Conservation (phyloP, 2,113 vertebrate species). For the Mohoua ochrocephala region DNA sequence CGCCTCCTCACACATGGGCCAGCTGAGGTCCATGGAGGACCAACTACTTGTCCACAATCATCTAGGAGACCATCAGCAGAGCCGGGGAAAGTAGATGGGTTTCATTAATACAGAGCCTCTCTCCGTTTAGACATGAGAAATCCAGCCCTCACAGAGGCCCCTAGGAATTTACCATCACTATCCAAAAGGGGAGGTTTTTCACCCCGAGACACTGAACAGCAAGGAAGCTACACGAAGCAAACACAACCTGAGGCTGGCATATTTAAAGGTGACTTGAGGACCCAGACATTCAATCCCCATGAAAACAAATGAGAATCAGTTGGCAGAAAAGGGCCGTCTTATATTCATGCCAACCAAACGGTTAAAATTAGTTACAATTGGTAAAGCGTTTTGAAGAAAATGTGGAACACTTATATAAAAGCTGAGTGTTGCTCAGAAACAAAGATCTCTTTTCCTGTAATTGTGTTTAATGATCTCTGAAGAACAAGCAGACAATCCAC, state of each 20-base stretch:
- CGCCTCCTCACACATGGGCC: background rate
- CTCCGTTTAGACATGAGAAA: background rate
- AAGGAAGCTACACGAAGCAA: background rate
- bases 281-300: slow-evolving; percentile 2
- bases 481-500: slow-evolving; percentile 50
- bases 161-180: slow-evolving; percentile 4
- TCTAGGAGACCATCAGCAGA: background rate
- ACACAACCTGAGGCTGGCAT: background rate
- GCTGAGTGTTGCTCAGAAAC: slow-evolving; percentile 24
- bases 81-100: background rate
- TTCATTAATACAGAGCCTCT: background rate
- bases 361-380: slow-evolving; percentile 47
- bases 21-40: background rate
- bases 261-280: slow-evolving; percentile 46
- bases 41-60: background rate
- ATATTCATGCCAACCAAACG: slow-evolving; percentile 2
- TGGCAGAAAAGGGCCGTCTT: background rate
- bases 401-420: slow-evolving; percentile 59
- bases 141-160: slow-evolving; percentile 9
- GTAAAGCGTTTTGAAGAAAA: slow-evolving; percentile 35
- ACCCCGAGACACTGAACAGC: background rate
- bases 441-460: slow-evolving; percentile 53
- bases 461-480: slow-evolving; percentile 55
- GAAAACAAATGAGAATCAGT: slow-evolving; percentile 29
- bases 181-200: slow-evolving; percentile 19